These are phyloP conservation scores for Eristalis tenax DNA, from an alignment of 2,888 invertebrate species.

Conservation along the genomic window DNA sequence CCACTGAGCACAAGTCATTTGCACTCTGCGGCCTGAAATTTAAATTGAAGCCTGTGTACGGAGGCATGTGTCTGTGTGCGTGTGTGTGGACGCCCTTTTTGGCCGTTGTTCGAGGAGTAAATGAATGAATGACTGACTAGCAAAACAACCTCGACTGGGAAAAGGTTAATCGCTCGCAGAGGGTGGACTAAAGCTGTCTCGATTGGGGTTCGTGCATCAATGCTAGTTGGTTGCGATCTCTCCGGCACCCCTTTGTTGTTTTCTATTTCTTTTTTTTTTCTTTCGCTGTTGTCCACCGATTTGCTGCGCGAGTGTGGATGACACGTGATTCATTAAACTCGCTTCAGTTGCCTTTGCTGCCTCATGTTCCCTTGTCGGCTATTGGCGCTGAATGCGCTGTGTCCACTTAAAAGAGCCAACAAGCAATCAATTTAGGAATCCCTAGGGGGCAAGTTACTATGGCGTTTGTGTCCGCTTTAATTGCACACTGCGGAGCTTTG, in stretches of 20 bases:
- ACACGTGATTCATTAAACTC: slow-evolving; percentile 71
- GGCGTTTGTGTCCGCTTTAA: slow-evolving; percentile 38
- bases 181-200: slow-evolving; percentile 47
- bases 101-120: neutral
- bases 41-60: neutral
- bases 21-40: slow-evolving; percentile 31
- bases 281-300: neutral
- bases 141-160: slow-evolving; percentile 39
- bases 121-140: slow-evolving; percentile 34
- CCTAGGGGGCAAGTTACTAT: slow-evolving; percentile 48
- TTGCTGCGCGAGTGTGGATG: slow-evolving; percentile 60
- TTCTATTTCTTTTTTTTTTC: neutral
- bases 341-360: slow-evolving; percentile 45
- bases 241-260: slow-evolving; percentile 45
- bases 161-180: slow-evolving; percentile 66
- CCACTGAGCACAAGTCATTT: slow-evolving; percentile 66
- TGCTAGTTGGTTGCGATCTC: slow-evolving; percentile 46
- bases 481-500: slow-evolving; percentile 20
- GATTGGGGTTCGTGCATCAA: slow-evolving; percentile 56
- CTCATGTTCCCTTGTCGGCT: slow-evolving; percentile 59
- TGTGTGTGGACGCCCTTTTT: slow-evolving; percentile 41
- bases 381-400: slow-evolving; percentile 45
- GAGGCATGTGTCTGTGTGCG: neutral
- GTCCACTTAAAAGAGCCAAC: slow-evolving; percentile 68
- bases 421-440: slow-evolving; percentile 67